Conservation (phyloP, 2,888 invertebrate species). For the Drosophila koepferae region DNA sequence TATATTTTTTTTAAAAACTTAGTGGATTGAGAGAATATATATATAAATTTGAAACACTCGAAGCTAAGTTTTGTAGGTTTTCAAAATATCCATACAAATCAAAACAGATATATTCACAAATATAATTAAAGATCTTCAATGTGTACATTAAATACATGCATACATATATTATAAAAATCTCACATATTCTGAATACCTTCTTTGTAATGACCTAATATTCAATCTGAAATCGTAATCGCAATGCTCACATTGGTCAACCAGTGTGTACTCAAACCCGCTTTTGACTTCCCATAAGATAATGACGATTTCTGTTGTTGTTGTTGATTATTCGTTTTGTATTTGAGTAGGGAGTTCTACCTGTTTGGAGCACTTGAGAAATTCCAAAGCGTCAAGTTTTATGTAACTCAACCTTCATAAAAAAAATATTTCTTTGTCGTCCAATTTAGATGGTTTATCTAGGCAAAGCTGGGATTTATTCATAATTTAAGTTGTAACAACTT, state of each 20-base stretch:
- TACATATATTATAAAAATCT: too few relatives aligned
- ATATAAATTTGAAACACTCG: too few relatives aligned
- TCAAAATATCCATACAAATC: background rate
- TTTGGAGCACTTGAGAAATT: constrained; percentile 28
- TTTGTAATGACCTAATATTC: constrained; percentile 4
- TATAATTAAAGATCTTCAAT: too few relatives aligned
- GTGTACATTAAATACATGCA: too few relatives aligned
- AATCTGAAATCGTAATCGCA: constrained; percentile 16
- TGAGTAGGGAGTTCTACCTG: constrained; percentile 20
- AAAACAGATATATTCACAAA: background rate
- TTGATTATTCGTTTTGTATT: background rate
- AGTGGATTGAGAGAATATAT: too few relatives aligned
- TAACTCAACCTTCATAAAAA: constrained; percentile 46
- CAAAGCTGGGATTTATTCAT: constrained; percentile 34
- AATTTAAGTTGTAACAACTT: constrained; percentile 53
- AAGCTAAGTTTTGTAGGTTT: background rate
- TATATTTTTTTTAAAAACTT: too few relatives aligned
- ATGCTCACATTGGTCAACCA: constrained; percentile 13
- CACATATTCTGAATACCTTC: background rate
- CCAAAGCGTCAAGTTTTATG: constrained; percentile 28
- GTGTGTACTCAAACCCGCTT: constrained; percentile 19
- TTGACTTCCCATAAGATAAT: constrained; percentile 24
- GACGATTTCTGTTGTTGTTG: constrained; percentile 4
- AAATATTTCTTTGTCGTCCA: constrained; percentile 12
- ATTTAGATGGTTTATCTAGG: constrained; percentile 30